These are phyloP conservation scores for Apodemia duryi DNA, from an alignment of 2,888 invertebrate species.

Conservation along the genomic window DNA sequence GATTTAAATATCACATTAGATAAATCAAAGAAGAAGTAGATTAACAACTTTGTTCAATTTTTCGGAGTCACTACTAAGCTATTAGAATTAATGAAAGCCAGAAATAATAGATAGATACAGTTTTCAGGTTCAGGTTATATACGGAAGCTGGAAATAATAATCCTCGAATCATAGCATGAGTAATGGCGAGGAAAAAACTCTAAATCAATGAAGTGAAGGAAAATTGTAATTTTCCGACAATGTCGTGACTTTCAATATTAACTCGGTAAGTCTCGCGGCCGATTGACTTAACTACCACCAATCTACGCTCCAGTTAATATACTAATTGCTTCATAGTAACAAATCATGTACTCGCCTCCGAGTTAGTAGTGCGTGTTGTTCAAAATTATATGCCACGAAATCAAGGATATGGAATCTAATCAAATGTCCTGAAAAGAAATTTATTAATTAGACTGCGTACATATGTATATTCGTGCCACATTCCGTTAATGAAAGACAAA, in stretches of 20 bases:
- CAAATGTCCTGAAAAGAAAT: background rate
- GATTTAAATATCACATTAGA: no score
- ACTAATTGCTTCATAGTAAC: constrained; percentile 10
- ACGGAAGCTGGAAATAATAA: background rate
- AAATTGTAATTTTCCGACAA: background rate
- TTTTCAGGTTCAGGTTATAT: no score
- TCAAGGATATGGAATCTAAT: background rate
- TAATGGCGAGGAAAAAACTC: background rate
- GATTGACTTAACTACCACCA: background rate
- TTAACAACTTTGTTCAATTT: no score
- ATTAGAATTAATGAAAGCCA: no score
- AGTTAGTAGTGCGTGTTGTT: constrained; percentile 1
- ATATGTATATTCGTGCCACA: background rate
- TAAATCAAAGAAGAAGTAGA: no score
- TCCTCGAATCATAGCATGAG: background rate
- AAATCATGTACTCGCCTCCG: background rate
- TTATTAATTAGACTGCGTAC: background rate
- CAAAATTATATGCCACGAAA: background rate
- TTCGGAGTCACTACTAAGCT: no score
- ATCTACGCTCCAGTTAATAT: background rate
- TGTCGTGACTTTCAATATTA: constrained; percentile 4
- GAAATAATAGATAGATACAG: no score
- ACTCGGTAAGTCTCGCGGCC: background rate
- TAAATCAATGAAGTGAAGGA: background rate
- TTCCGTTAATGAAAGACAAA: no score